phyloP scores from a whole-genome alignment of 2,888 invertebrate species.

The Epicampocera succincta region DNA sequence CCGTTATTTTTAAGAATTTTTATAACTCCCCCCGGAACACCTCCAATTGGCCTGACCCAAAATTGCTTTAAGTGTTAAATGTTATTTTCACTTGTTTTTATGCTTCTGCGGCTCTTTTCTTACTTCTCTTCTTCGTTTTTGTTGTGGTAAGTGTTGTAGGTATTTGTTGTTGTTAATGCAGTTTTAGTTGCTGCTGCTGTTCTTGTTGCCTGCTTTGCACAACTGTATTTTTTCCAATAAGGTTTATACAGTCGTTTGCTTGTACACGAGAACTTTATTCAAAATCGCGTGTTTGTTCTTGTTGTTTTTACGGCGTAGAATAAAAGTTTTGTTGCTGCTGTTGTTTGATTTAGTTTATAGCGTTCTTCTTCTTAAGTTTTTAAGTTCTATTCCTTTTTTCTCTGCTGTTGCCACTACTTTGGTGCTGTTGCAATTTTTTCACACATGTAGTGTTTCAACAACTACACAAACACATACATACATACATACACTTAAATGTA shows the following conservation, averaged over 20 bases:
- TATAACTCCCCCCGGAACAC: conserved; percentile 79
- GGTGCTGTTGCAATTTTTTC: conserved; percentile 49
- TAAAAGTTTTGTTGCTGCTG: conserved; percentile 29
- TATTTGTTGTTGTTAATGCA: conserved; percentile 35
- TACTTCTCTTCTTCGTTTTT: conserved; percentile 39
- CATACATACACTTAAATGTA: background rate
- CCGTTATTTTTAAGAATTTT: conserved; percentile 53
- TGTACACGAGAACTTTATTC: conserved; percentile 10
- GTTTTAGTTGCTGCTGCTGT: conserved; percentile 11
- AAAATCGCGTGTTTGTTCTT: conserved; percentile 62
- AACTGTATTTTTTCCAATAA: conserved; percentile 56
- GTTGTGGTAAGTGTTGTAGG: conserved; percentile 32
- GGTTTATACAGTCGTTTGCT: background rate
- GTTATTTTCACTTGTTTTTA: conserved; percentile 55
- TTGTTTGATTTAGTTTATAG: conserved; percentile 49
- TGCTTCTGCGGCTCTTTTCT: conserved; percentile 19
- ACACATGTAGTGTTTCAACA: conserved; percentile 43
- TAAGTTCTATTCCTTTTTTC: conserved; percentile 40
- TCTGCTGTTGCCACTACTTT: conserved; percentile 33
- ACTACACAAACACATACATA: conserved; percentile 5
- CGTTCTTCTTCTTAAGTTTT: conserved; percentile 25
- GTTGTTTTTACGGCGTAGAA: conserved; percentile 27
- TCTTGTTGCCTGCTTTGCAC: conserved; percentile 42
- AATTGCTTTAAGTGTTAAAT: conserved; percentile 55
- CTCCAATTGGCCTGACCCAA: conserved; percentile 81